A percentile compares a stretch with the other conserved stretches of the same genome.
These are phyloP conservation scores for Urosaurus nigricauda DNA, from an alignment of 2,797 vertebrate genomes.

Conservation along the genomic window DNA sequence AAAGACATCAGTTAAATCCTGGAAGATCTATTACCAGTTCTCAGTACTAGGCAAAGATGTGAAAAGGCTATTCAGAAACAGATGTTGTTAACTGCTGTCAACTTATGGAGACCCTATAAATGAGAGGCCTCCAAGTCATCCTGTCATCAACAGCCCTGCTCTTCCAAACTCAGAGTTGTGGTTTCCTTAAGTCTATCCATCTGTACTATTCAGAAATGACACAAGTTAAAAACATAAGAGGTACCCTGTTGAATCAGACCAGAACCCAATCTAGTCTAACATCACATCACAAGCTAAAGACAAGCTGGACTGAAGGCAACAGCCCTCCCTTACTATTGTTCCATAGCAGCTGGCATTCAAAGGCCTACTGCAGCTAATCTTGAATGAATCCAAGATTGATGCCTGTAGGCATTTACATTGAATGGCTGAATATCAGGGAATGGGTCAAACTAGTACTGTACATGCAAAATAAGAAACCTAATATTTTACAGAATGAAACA, in stretches of 20 bases:
- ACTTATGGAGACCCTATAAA: too few relatives aligned
- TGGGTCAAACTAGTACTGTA: background rate
- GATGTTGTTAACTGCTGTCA: too few relatives aligned
- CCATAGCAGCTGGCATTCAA: background rate
- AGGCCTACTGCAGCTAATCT: background rate
- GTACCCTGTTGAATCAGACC: too few relatives aligned
- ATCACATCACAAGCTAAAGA: background rate
- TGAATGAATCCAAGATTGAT: background rate
- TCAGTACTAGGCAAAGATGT: background rate
- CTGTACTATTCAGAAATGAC: too few relatives aligned
- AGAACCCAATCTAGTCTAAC: background rate
- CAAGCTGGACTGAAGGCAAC: background rate
- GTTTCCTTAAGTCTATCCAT: too few relatives aligned
- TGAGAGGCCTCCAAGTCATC: too few relatives aligned
- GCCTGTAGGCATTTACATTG: background rate
- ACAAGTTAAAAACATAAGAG: background rate
- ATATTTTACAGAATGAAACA: too few relatives aligned
- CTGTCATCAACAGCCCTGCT: too few relatives aligned
- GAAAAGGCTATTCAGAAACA: background rate
- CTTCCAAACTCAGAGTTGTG: too few relatives aligned
- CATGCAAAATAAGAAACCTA: background rate
- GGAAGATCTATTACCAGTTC: too few relatives aligned
- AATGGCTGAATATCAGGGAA: background rate
- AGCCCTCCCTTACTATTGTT: background rate
- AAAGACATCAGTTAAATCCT: background rate